phyloP scores from a whole-genome alignment of 2,113 vertebrate genomes.

The Climacteris rufus region DNA sequence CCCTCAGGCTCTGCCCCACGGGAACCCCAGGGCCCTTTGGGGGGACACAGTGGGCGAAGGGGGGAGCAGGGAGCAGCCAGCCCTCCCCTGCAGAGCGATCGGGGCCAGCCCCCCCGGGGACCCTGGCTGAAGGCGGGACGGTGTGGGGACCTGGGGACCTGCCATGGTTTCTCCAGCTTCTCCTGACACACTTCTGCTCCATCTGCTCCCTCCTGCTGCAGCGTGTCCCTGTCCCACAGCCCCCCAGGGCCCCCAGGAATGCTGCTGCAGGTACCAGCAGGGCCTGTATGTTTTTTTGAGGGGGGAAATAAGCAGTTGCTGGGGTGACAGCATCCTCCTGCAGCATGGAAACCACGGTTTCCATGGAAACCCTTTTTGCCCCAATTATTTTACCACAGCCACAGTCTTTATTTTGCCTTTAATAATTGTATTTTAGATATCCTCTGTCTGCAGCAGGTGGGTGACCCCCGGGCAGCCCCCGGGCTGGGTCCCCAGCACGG shows the following conservation, averaged over 20 bases:
- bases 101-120: slow-evolving; percentile 14
- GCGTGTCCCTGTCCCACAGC: rapidly evolving
- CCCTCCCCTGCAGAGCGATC: not conserved
- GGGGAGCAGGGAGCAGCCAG: not conserved
- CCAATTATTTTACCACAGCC: slow-evolving; percentile 65
- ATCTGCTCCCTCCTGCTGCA: not conserved
- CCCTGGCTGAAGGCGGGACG: not conserved
- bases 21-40: not conserved
- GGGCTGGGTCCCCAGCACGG: not conserved
- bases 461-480: slow-evolving; percentile 2
- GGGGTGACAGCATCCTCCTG: slow-evolving; percentile 70
- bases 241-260: not conserved
- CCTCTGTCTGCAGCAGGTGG: not conserved
- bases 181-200: slow-evolving; percentile 32
- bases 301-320: slow-evolving; percentile 65
- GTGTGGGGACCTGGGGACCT: slow-evolving; percentile 11
- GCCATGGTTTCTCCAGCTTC: not conserved
- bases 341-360: slow-evolving; percentile 70
- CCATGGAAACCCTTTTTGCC: slow-evolving; percentile 77
- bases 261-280: slow-evolving; percentile 61
- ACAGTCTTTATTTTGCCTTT: not conserved
- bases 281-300: slow-evolving; percentile 41
- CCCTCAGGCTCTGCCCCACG: rapidly evolving
- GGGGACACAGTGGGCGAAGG: rapidly evolving
- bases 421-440: not conserved